Conservation (phyloP, 2,113 vertebrate species). For the Rhinoderma darwinii region DNA sequence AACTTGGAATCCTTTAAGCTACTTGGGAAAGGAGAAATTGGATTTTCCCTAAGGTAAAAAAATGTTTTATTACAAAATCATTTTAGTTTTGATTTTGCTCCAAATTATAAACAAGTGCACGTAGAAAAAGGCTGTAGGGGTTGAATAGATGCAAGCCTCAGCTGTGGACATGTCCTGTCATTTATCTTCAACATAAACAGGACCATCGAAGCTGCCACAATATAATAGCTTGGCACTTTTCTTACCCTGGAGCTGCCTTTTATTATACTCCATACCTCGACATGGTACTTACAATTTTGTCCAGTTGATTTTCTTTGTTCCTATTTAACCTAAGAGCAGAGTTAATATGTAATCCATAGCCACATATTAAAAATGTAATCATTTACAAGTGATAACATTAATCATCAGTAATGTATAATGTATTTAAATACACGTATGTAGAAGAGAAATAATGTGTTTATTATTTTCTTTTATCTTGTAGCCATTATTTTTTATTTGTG, state of each 20-base stretch:
- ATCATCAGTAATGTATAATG: no score
- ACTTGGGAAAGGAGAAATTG: constrained; percentile 31
- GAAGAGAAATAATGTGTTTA: no score
- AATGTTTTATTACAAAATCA: constrained; percentile 38
- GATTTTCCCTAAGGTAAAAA: constrained; percentile 24
- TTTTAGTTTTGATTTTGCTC: constrained; percentile 28
- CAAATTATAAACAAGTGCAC: background rate
- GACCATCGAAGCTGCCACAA: background rate
- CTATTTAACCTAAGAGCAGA: background rate
- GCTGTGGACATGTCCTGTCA: constrained; percentile 24
- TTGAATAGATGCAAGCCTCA: constrained; percentile 41
- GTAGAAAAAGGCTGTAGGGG: constrained; percentile 17
- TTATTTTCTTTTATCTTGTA: no score
- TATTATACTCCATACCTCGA: background rate
- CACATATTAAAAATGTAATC: no score
- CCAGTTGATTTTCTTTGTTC: background rate
- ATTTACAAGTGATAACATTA: no score
- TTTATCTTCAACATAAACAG: constrained; percentile 29
- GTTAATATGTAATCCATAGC: background rate
- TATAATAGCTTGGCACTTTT: background rate
- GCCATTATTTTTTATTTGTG: no score
- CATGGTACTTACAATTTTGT: background rate
- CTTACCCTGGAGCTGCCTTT: background rate
- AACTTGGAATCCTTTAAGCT: constrained; percentile 21
- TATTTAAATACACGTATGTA: no score